Percentiles rank a stretch among this genome's conserved stretches.
These are phyloP conservation scores for Hedya salicella DNA, from an alignment of 2,888 invertebrate genomes.

Conservation along the genomic window DNA sequence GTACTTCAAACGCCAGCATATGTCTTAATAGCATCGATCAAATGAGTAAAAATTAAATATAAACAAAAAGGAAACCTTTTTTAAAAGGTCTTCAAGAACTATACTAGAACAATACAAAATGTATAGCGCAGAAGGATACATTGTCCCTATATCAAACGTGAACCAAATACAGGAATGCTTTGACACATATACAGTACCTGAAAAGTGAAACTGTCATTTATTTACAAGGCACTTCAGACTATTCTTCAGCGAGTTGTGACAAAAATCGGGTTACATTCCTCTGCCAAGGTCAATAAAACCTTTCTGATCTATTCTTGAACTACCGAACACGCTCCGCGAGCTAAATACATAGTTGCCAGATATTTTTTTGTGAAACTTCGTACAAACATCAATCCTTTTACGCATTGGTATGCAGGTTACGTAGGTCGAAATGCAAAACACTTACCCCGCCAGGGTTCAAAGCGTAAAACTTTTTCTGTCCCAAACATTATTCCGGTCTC, in stretches of 20 bases:
- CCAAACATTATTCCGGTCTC: slow-evolving; percentile 82
- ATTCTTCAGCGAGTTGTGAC: background rate
- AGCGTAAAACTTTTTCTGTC: slow-evolving; percentile 82
- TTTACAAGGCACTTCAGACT: background rate
- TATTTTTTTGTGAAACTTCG: slow-evolving; percentile 55
- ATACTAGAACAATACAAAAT: background rate
- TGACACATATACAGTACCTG: background rate
- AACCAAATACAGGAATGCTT: slow-evolving; percentile 5
- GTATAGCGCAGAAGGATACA: background rate
- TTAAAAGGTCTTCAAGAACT: background rate
- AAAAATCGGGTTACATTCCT: slow-evolving; percentile 18
- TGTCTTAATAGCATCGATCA: no score
- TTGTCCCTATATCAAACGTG: slow-evolving; percentile 13
- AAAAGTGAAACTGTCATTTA: slow-evolving; percentile 5
- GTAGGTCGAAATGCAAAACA: slow-evolving; percentile 81
- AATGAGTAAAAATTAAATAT: background rate
- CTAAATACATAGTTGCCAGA: slow-evolving; percentile 46
- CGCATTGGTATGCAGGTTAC: slow-evolving; percentile 80
- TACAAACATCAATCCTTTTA: slow-evolving; percentile 79
- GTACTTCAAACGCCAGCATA: no score
- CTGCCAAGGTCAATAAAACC: slow-evolving; percentile 24
- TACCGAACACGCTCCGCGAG: slow-evolving; percentile 26
- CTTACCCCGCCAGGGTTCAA: slow-evolving; percentile 81
- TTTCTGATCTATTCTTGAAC: slow-evolving; percentile 26
- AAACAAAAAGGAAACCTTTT: slow-evolving; percentile 2